Evolutionary conservation across 35 echinoderm and acorn worm species (phyloP).

Genomic region (Eucidaris tribuloides): DNA sequence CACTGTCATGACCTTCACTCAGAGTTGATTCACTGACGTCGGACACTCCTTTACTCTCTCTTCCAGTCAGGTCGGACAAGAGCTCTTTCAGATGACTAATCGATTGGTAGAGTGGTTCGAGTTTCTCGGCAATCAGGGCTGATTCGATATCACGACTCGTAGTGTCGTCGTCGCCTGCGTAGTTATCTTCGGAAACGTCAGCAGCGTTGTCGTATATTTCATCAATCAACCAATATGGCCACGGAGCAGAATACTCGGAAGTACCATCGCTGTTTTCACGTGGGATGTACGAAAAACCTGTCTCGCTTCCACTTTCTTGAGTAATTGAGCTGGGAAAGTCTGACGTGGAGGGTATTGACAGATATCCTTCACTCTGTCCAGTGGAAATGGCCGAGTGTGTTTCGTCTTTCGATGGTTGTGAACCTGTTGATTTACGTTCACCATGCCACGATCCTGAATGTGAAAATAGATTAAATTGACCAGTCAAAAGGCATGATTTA

Average conservation of each 20-base stretch:
- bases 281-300: background rate
- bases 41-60: background rate
- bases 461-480: no score
- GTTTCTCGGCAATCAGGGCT: background rate
- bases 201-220: background rate
- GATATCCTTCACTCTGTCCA: no score
- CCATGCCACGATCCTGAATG: no score
- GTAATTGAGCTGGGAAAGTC: no score
- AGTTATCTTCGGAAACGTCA: background rate
- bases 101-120: conserved; percentile 6
- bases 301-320: background rate
- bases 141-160: background rate
- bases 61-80: background rate
- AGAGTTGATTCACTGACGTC: background rate
- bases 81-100: conserved; percentile 4
- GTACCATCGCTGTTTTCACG: background rate
- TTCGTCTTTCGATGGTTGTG: no score
- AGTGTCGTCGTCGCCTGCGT: background rate
- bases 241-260: background rate
- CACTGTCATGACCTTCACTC: background rate
- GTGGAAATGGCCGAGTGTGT: no score
- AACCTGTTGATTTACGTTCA: no score
- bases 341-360: no score
- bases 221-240: background rate
- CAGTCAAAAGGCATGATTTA: no score